Conservation (phyloP, 2,113 vertebrate genomes). For the Nibea albiflora region DNA sequence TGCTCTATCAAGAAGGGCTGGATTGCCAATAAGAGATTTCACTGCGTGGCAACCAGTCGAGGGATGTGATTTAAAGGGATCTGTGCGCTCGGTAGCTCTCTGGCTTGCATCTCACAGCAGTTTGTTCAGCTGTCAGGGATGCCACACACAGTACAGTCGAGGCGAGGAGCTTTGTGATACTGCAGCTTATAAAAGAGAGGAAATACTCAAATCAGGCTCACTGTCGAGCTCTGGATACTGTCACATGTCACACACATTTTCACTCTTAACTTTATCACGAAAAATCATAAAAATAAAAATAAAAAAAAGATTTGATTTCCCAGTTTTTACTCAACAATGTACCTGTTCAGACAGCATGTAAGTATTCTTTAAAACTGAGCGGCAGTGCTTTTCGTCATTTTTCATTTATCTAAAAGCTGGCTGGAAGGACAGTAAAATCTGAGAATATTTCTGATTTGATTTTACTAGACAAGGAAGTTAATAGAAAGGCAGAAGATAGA, state of each 20-base stretch:
- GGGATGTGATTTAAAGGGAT: conserved; percentile 68
- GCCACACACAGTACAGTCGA: conserved; percentile 30
- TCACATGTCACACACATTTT: background rate
- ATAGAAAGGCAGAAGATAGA: conserved; percentile 11
- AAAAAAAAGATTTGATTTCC: background rate
- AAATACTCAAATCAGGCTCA: conserved; percentile 8
- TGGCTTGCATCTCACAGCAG: conserved; percentile 56
- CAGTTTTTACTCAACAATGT: no score
- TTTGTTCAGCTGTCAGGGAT: conserved; percentile 75
- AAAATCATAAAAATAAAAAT: background rate
- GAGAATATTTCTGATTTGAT: conserved; percentile 3
- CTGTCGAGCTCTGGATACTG: no score
- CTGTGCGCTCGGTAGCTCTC: conserved; percentile 33
- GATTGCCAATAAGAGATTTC: conserved; percentile 60
- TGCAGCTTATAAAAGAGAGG: conserved; percentile 27
- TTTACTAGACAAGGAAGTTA: conserved; percentile 11
- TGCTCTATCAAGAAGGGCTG: conserved; percentile 52
- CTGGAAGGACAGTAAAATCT: background rate
- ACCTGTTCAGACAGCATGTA: background rate
- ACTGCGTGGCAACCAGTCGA: conserved; percentile 61
- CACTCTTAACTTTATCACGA: background rate
- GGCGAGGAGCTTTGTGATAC: conserved; percentile 39
- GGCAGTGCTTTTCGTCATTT: background rate
- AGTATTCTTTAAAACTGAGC: background rate
- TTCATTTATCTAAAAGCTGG: conserved; percentile 11